phyloP scores from a whole-genome alignment of 2,888 invertebrate genomes.

The Mongoloraphidia duomilia region DNA sequence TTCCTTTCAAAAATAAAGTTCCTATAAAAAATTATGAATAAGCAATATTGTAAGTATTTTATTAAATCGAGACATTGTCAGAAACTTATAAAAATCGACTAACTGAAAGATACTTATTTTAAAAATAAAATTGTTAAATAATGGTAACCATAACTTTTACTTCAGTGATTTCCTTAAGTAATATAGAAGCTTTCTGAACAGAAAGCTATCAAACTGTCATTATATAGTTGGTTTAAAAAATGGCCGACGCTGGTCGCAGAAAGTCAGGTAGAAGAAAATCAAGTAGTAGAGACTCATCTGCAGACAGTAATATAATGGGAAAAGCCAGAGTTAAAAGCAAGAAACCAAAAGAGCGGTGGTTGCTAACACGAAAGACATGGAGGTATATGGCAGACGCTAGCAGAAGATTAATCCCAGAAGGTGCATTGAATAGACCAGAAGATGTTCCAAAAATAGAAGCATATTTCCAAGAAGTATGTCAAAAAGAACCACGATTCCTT shows the following conservation, averaged over 20 bases:
- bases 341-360: constrained; percentile 66
- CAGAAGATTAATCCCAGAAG: constrained; percentile 71
- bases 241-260: constrained; percentile 8
- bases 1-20: too few species aligned
- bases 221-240: constrained; percentile 3
- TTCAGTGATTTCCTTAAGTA: too few species aligned
- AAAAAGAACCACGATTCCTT: constrained; percentile 60
- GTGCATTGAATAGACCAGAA: constrained; percentile 53
- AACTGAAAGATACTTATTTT: too few species aligned
- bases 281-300: not conserved
- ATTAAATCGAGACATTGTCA: too few species aligned
- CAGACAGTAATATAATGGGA: constrained; percentile 32
- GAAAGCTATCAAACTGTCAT: too few species aligned
- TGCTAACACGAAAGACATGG: constrained; percentile 80
- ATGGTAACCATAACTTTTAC: too few species aligned
- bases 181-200: too few species aligned
- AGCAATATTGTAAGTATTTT: too few species aligned
- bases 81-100: too few species aligned
- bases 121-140: too few species aligned
- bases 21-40: too few species aligned
- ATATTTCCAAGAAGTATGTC: constrained; percentile 71
- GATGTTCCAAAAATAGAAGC: constrained; percentile 70
- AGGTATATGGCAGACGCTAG: constrained; percentile 87
- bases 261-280: not conserved
- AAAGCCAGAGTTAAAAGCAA: constrained; percentile 36